These are phyloP conservation scores for Thripadectes ignobilis DNA, from an alignment of 2,797 vertebrate species.

Conservation along the genomic window DNA sequence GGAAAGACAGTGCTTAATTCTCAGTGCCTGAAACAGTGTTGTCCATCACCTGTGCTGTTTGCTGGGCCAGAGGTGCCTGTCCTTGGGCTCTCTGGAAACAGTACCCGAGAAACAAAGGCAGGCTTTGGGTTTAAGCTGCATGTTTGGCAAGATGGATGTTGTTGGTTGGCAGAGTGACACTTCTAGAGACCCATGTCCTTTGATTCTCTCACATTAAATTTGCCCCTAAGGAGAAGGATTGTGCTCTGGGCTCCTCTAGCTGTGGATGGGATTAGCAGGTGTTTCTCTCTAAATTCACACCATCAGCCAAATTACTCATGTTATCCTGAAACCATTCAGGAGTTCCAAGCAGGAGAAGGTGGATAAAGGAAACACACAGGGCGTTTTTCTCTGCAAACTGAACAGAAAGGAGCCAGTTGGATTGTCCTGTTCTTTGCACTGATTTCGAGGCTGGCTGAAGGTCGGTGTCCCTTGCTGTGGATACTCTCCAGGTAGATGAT, in stretches of 20 bases:
- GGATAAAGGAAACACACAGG: neutral
- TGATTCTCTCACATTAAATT: fast-evolving
- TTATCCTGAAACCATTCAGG: fast-evolving
- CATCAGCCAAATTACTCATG: neutral
- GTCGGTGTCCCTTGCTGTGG: too few relatives aligned
- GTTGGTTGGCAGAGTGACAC: neutral
- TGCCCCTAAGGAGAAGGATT: neutral
- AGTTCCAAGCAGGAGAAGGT: neutral
- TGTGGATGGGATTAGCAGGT: neutral
- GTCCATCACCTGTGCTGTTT: neutral
- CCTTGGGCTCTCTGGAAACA: neutral
- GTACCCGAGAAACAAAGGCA: neutral
- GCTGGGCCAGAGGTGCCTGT: neutral
- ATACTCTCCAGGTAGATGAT: neutral
- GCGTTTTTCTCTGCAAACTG: neutral
- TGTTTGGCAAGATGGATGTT: fast-evolving
- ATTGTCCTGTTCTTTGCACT: neutral
- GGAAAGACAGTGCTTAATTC: neutral
- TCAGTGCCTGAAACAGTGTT: neutral
- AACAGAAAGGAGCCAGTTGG: neutral
- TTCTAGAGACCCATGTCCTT: fast-evolving
- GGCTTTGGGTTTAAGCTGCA: neutral
- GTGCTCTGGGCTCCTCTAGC: fast-evolving
- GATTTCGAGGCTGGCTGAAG: neutral
- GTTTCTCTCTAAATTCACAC: fast-evolving